Base-by-base conservation (phyloP, 1,140 invertebrate species). In the Drosophila bocki region DNA sequence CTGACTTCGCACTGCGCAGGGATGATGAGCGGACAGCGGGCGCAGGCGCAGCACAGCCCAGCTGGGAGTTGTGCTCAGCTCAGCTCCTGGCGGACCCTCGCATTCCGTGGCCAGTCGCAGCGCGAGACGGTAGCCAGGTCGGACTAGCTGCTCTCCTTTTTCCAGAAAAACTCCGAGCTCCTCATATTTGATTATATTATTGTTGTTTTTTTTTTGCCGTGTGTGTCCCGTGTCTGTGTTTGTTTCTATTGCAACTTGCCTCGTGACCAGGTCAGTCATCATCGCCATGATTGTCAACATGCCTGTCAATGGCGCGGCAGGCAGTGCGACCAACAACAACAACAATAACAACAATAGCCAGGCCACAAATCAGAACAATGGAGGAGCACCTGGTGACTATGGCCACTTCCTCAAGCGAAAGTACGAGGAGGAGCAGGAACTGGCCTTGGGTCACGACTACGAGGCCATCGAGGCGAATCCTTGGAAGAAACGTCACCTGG, bases 41-140 rank as follows among this genome's bases (percentile, higher is more conserved):
- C 50, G 69, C 64, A 47, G 56, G 71, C 51, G 71, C 74, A 78
- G 51, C 48, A n/a, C 53, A 67, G 72, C 29, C 45, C 44, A n/a
- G 33, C 65, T 33, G 26, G 59, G 53, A 56, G 68, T 13, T 47
- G 37, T 7, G 39, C 39, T 32, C 60, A 33, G 42, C 15, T 32
- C 13, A 13, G 26, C 65, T 68, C 65, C 35, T 48, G 37, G 33
- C 53, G 29, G 56, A 26, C 47, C 33, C 37, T 59, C 48, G 78
- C 80, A 88, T 88, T 87, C 84, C 78, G 84, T 80, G 85, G 78
- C 65, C 69, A 87, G 81, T 78, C 75, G 84, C 77, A 80, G 85
- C 69, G 78, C 74, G 80, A 80, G 69, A 80, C 85, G 78, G 82
- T 78, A 86, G 62, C 51, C 74, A 69, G 41, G 41, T 67, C 82